A percentile compares a stretch with the other conserved stretches of the same genome.
Evolutionary conservation across 2,888 invertebrate species (phyloP).

Genomic region (Cynaeus angustus): DNA sequence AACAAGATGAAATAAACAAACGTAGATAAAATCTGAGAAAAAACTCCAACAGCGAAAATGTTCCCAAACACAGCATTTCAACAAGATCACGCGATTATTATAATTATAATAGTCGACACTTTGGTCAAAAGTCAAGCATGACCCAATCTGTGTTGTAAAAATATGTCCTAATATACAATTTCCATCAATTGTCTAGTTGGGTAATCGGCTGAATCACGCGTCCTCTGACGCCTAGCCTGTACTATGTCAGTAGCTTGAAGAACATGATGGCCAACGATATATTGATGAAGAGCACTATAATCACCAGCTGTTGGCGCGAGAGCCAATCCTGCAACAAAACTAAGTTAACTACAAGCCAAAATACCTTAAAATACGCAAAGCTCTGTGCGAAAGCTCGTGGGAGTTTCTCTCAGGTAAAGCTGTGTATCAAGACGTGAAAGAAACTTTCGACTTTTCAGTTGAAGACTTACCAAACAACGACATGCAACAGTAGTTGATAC

Average conservation of each 20-base stretch:
- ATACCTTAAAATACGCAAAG: neutral
- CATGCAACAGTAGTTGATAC: slow-evolving; percentile 12
- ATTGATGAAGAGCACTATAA: slow-evolving; percentile 94
- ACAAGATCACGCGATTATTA: slow-evolving; percentile 59
- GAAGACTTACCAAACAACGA: neutral
- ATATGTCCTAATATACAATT: slow-evolving; percentile 57
- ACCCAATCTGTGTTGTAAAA: slow-evolving; percentile 56
- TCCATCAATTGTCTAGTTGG: slow-evolving; percentile 47
- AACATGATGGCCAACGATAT: slow-evolving; percentile 96
- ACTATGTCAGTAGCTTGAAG: slow-evolving; percentile 96
- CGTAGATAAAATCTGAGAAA: slow-evolving; percentile 67
- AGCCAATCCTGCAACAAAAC: slow-evolving; percentile 90
- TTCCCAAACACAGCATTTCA: slow-evolving; percentile 66
- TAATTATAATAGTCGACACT: slow-evolving; percentile 56
- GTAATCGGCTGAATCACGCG: slow-evolving; percentile 52
- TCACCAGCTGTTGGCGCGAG: slow-evolving; percentile 94
- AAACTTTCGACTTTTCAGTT: slow-evolving; percentile 8
- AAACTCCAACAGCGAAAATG: slow-evolving; percentile 70
- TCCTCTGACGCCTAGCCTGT: slow-evolving; percentile 72
- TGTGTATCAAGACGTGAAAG: slow-evolving; percentile 8
- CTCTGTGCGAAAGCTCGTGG: slow-evolving; percentile 19
- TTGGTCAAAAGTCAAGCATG: slow-evolving; percentile 45
- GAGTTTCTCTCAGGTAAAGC: slow-evolving; percentile 11
- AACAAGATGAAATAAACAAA: slow-evolving; percentile 63
- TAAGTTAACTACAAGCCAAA: slow-evolving; percentile 2